Percentiles rank a stretch among this genome's conserved stretches.
Evolutionary conservation across 1,140 invertebrate genomes (phyloP).

Genomic region (Muscidifurax raptorellus): DNA sequence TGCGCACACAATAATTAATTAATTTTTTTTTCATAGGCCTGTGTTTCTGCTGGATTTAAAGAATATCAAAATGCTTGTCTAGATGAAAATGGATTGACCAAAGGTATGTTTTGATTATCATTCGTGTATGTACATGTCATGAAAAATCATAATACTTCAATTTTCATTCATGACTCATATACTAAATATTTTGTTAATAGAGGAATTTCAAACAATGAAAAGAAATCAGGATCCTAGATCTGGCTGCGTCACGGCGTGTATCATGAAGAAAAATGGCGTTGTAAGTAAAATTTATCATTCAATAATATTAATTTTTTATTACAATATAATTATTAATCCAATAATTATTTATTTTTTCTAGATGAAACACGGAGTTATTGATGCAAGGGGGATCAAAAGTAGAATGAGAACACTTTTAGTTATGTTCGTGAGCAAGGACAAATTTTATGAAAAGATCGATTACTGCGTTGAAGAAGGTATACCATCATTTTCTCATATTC

Average conservation of each 20-base stretch:
- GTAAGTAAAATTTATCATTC: background rate
- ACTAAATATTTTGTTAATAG: background rate
- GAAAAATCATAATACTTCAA: background rate
- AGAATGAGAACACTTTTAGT: background rate
- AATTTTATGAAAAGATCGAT: background rate
- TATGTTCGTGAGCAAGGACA: background rate
- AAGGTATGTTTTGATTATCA: background rate
- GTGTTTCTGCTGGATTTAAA: background rate
- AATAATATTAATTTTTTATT: too few species aligned
- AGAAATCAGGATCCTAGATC: background rate
- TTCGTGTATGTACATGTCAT: too few species aligned
- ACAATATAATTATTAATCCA: too few species aligned
- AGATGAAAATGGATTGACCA: background rate
- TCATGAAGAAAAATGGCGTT: background rate
- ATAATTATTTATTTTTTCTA: background rate
- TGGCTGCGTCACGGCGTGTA: background rate
- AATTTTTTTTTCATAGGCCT: background rate
- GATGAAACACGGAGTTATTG: background rate
- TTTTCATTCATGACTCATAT: background rate
- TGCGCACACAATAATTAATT: too few species aligned
- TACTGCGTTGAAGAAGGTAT: background rate
- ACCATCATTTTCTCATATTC: too few species aligned
- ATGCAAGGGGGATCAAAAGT: background rate
- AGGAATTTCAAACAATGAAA: background rate
- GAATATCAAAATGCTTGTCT: background rate